Evolutionary conservation across 1,140 invertebrate genomes (phyloP), one percentile per base, ranked within the genome.

Genomic region (Heliconius congener): DNA sequence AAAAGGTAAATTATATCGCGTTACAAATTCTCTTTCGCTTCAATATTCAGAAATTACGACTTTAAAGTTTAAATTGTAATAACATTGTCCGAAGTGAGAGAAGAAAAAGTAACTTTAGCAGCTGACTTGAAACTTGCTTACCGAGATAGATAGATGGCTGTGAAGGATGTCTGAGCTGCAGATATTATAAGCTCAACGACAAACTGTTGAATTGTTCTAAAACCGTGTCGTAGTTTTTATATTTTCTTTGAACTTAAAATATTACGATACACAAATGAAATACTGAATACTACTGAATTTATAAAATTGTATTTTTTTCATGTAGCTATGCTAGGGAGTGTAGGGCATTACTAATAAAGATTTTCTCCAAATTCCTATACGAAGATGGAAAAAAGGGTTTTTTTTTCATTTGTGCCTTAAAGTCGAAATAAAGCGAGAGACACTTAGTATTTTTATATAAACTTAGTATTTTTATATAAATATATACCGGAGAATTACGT

Each of bases 101-200:
- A 85, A 66, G 60, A 23, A 66, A 66, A 66, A 66, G 85, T 42
- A 86, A 85, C 79, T 87, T 87, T 46, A 73, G 82, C 84, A 86
- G 82, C 82, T 88, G 83, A 77, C 82, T 85, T 85, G 75, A 86
- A 90, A 91, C 88, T 89, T 75, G 81, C 87, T 88, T 86, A 87
- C 83, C 74, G 80, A 83, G 78, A 86, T 85, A 83, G 78, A 23
- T 23, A n/a, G n/a, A n/a, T n/a, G 23, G 86, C 83, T 81, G 84
- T 81, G 82, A 87, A 86, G 86, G 74, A 76, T 76, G 71, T 71
- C 42, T 66, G 57, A 46, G 57, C 60, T 76, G 57, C 50, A n/a
- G 70, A 60, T 30, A 76, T 76, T 76, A 71, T 4, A 34, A 52
- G 52, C 18, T 39, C 60, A 23, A 23, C 23, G 60, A 30, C 60